phyloP scores from a whole-genome alignment of 2,888 invertebrate species.

The Platycheirus albimanus region DNA sequence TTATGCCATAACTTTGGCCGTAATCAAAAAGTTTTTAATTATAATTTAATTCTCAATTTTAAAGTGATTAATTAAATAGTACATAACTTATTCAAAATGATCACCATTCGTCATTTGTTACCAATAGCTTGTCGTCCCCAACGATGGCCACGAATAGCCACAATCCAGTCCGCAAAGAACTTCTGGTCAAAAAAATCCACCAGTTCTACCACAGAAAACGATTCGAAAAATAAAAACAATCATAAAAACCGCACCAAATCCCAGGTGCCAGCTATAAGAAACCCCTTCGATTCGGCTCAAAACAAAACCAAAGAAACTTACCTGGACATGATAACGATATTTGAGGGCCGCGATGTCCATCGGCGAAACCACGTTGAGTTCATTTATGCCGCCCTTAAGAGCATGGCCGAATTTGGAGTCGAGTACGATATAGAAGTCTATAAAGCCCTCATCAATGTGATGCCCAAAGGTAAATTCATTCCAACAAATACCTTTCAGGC shows the following conservation, averaged over 20 bases:
- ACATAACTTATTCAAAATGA: slow-evolving; percentile 41
- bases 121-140: slow-evolving; percentile 16
- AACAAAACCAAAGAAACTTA: slow-evolving; percentile 85
- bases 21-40: too few species aligned
- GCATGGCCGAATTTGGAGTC: slow-evolving; percentile 95
- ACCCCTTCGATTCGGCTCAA: slow-evolving; percentile 78
- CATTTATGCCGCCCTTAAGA: slow-evolving; percentile 93
- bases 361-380: slow-evolving; percentile 96
- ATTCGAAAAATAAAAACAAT: slow-evolving; percentile 31
- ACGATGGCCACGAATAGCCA: slow-evolving; percentile 17
- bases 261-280: slow-evolving; percentile 78
- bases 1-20: background rate
- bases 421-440: slow-evolving; percentile 93
- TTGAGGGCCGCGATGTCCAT: slow-evolving; percentile 86
- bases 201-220: background rate
- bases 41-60: background rate
- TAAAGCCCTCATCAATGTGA: slow-evolving; percentile 91
- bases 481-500: slow-evolving; percentile 92
- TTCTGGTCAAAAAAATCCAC: slow-evolving; percentile 63
- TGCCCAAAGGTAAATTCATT: slow-evolving; percentile 95
- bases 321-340: slow-evolving; percentile 89
- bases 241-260: slow-evolving; percentile 29
- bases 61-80: background rate
- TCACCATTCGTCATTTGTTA: slow-evolving; percentile 39
- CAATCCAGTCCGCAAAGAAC: slow-evolving; percentile 10